These are phyloP conservation scores for Columba guinea DNA, from an alignment of 2,797 vertebrate species.

Conservation along the genomic window DNA sequence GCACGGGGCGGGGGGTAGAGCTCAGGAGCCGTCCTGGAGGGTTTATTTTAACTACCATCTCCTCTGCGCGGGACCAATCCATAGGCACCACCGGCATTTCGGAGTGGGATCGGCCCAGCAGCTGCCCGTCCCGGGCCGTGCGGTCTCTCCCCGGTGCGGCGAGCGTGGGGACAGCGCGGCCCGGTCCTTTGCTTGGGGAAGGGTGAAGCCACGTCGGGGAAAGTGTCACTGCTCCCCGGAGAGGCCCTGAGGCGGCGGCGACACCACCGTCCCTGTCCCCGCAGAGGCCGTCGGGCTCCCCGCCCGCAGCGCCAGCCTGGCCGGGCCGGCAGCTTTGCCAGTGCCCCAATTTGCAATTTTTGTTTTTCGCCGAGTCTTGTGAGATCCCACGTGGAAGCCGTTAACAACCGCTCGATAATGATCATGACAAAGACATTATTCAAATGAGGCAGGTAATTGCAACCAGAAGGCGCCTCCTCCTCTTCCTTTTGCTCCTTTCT, in stretches of 20 bases:
- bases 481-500: background rate
- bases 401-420: conserved; percentile 73
- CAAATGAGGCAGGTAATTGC: conserved; percentile 80
- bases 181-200: background rate
- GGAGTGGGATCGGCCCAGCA: background rate
- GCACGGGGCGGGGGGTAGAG: background rate
- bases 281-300: background rate
- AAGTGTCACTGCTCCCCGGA: background rate
- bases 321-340: background rate
- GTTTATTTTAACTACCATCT: conserved; percentile 1
- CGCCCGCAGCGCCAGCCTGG: background rate
- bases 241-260: too few species aligned
- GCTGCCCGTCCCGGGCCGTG: background rate
- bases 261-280: background rate
- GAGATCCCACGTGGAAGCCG: conserved; percentile 70
- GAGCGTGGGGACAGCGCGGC: background rate
- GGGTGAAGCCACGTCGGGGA: background rate
- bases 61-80: background rate
- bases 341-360: background rate
- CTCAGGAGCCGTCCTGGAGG: background rate
- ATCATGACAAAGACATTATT: conserved; percentile 77
- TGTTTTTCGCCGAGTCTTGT: conserved; percentile 37
- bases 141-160: background rate
- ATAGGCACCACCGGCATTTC: background rate
- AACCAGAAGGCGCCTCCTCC: conserved; percentile 67